Evolutionary conservation across 2,797 vertebrate species (phyloP), one percentile per base, ranked within the genome.

Genomic region (Leuciscus waleckii): DNA sequence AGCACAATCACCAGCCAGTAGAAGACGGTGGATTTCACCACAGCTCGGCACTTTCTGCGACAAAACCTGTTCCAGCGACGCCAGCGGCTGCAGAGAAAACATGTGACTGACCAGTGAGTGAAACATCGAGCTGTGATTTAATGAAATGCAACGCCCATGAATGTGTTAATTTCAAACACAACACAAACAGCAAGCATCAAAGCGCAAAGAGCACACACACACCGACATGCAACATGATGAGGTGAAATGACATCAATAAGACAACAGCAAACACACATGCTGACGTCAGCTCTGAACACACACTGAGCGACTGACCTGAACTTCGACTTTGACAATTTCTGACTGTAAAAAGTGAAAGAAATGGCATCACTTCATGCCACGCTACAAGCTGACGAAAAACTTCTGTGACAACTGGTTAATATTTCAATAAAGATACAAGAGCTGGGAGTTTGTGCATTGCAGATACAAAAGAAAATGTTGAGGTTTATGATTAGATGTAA

Each of bases 1-100:
- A 99, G 93, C 91, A 99, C 92, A 90, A 99, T 99, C 87, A 99
- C 98, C 89, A 99, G 96, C 98, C 98, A 99, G 90, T 99, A 99
- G 94, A 99, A 99, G 0, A 96, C 93, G 90, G 98, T 97, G 0
- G 98, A 99, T 92, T 99, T 99, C 91, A 99, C 98, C 0, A 98
- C 97, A 70, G 95, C 96, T 68, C 98, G 94, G 87, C 98, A 99
- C 92, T 96, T 97, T 88, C 98, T 96, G 87, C 98, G 96, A 87
- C 94, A 98, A 91, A 97, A 98, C 71, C 98, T 95, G 94, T 99
- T 99, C 98, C 98, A 99, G 82, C 97, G 96, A 87, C 98, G 96
- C 97, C 97, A 98, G 92, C 97, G 97, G 41, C 98, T 98, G 94
- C 98, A 90, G 89, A 92, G 26, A 87, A 3, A 19, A 19, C 2